Evolutionary conservation across 2,113 vertebrate species (phyloP), one percentile per base, ranked within the genome.

Genomic region (Montifringilla adamsi): DNA sequence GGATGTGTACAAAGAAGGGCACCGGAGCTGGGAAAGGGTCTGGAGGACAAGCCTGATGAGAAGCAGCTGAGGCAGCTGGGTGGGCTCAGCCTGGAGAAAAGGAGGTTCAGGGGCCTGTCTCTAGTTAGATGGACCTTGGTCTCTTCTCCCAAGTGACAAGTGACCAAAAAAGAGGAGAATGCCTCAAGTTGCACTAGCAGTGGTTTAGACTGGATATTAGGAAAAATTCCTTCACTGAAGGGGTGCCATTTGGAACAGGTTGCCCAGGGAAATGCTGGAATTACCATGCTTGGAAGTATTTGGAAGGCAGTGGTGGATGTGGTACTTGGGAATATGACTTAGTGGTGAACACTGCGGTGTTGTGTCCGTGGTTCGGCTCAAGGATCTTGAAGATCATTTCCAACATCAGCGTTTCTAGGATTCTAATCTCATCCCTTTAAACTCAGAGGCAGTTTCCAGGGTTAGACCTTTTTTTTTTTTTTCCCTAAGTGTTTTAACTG

Each of bases 91-190:
- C 30, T 41, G 21, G 43, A 81, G 14, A 27, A 64, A 35, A 37
- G 31, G 30, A 72, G 9, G 3, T 10, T 50, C 7, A 26, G 14
- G 35, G 7, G 3, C 5, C 19, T 56, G 31, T 58, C 3, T 33
- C 15, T 9, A 8, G 8, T 35, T 26, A 23, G 27, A 27, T 43
- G 26, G 17, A 16, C 1, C 6, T 27, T 0, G 0, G 13, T 22
- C 14, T 56, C 35, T 49, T 64, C 9, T 35, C 14, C 21, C 24
- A 49, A 24, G 6, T 31, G 12, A 31, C 8, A 30, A 41, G 19
- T 0, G 0, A 63, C 19, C 6, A 41, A 41, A 31, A 44, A 49
- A n/a, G 6, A 31, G 10, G 14, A 35, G 53, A 49, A 14, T 35
- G 4, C 7, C 11, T 43, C 26, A 58, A 14, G 15, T 5, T 49